phyloP scores from a whole-genome alignment of 1,140 invertebrate species.

The Orchesella cincta region DNA sequence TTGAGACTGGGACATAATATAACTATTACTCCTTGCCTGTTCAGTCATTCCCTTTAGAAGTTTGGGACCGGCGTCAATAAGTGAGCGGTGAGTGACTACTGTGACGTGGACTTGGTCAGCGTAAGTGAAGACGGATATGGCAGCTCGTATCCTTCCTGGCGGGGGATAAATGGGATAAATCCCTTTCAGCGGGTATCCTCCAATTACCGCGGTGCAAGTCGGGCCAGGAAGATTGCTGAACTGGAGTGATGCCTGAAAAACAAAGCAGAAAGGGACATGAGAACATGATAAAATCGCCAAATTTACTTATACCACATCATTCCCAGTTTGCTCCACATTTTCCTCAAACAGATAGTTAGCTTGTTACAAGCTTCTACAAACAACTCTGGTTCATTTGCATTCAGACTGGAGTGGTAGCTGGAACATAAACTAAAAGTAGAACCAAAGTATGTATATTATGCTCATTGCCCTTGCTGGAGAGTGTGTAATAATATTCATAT shows the following conservation, averaged over 20 bases:
- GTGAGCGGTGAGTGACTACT: slow-evolving; percentile 58
- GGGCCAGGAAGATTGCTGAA: slow-evolving; percentile 62
- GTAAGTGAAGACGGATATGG: slow-evolving; percentile 62
- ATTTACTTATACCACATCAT: too few species aligned
- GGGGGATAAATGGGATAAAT: slow-evolving; percentile 60
- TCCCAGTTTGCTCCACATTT: too few species aligned
- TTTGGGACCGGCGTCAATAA: slow-evolving; percentile 49
- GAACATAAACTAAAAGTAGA: too few species aligned
- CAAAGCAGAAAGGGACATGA: slow-evolving; percentile 47
- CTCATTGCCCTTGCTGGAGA: too few species aligned
- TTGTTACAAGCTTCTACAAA: too few species aligned
- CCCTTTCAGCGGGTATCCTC: slow-evolving; percentile 57
- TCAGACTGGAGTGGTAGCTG: too few species aligned
- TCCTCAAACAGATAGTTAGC: too few species aligned
- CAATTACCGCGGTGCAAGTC: slow-evolving; percentile 53
- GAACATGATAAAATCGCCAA: too few species aligned
- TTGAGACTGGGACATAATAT: slow-evolving; percentile 14
- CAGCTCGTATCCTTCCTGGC: slow-evolving; percentile 57
- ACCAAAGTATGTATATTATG: too few species aligned
- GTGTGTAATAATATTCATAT: too few species aligned
- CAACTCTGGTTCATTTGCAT: too few species aligned
- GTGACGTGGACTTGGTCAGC: slow-evolving; percentile 60
- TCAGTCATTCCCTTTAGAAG: slow-evolving; percentile 42
- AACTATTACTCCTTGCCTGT: too few species aligned
- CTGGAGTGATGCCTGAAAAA: slow-evolving; percentile 55